These are phyloP conservation scores for Penaeus monodon DNA, from an alignment of 2,888 invertebrate species.

Conservation along the genomic window DNA sequence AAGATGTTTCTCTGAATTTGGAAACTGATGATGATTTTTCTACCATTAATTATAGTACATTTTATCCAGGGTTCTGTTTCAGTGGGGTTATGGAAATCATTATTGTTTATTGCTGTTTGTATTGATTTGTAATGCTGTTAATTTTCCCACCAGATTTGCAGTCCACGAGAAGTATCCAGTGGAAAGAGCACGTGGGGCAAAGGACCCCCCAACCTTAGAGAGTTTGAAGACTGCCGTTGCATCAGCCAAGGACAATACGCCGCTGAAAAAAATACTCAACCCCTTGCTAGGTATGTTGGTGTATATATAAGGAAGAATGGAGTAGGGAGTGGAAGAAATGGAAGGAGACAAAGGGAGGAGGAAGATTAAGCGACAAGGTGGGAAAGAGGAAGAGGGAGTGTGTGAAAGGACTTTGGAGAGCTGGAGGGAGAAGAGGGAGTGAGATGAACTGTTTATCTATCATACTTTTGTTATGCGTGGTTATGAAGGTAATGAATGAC, in stretches of 20 bases:
- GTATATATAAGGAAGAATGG: too few relatives aligned
- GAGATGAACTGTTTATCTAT: constrained; percentile 58
- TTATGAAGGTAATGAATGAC: too few relatives aligned
- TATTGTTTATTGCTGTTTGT: not conserved
- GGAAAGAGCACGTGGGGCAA: constrained; percentile 79
- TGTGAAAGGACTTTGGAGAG: too few relatives aligned
- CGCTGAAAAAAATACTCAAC: constrained; percentile 84
- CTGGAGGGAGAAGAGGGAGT: not conserved
- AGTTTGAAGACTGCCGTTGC: constrained; percentile 75
- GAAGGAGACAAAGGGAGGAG: not conserved
- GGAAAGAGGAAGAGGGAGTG: too few relatives aligned
- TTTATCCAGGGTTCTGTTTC: too few relatives aligned
- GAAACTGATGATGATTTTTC: too few relatives aligned
- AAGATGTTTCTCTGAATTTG: too few relatives aligned
- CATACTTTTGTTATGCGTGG: too few relatives aligned
- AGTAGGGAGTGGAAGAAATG: not conserved
- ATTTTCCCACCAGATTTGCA: constrained; percentile 77
- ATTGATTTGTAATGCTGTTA: not conserved
- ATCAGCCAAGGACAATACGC: constrained; percentile 80
- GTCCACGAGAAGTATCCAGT: constrained; percentile 92
- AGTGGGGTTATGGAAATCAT: not conserved
- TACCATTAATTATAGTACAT: too few relatives aligned
- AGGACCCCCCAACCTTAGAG: constrained; percentile 68
- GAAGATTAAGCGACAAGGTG: too few relatives aligned
- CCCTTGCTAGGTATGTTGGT: constrained; percentile 78